These are phyloP conservation scores for Valencia hispanica DNA, from an alignment of 2,797 vertebrate genomes.

Conservation along the genomic window DNA sequence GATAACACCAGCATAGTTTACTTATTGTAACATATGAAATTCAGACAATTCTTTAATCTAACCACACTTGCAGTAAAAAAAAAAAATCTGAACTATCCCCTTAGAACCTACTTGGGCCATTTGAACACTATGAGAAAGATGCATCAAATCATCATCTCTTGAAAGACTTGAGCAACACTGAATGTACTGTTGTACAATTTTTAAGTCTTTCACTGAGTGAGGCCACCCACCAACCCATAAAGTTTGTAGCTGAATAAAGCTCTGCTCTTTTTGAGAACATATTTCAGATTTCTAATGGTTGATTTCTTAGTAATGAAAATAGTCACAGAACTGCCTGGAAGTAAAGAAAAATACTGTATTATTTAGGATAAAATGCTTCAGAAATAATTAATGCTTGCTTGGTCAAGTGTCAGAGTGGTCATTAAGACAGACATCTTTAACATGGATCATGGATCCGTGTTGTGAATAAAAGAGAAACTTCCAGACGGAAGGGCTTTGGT, in stretches of 20 bases:
- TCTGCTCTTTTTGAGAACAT: neutral
- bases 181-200: neutral
- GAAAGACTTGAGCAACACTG: neutral
- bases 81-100: neutral
- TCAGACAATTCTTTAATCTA: neutral
- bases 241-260: neutral
- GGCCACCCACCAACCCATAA: neutral
- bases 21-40: neutral
- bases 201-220: neutral
- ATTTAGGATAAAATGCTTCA: neutral
- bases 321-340: neutral
- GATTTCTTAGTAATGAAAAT: neutral
- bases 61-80: neutral
- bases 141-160: neutral
- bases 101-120: neutral
- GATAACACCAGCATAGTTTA: neutral
- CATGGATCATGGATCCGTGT: neutral
- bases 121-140: neutral
- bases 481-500: constrained; percentile 10
- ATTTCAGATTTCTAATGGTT: neutral
- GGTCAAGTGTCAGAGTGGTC: neutral
- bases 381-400: neutral
- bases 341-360: neutral
- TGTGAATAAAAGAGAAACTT: neutral
- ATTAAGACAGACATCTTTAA: neutral